These are phyloP conservation scores for Spondyliosoma cantharus DNA, from an alignment of 2,797 vertebrate genomes.

Conservation along the genomic window DNA sequence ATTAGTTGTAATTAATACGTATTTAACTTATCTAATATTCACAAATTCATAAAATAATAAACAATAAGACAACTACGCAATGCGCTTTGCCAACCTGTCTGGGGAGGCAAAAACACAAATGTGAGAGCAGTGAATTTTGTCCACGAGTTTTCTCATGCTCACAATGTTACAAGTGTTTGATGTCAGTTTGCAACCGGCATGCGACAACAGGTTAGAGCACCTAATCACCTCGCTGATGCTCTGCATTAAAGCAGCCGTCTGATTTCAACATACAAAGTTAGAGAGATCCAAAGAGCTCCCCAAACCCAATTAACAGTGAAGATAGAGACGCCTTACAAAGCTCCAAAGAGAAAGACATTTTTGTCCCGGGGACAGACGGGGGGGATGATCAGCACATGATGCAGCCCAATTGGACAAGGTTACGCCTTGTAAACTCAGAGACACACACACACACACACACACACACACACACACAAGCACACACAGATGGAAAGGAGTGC, in stretches of 20 bases:
- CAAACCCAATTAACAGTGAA: constrained; percentile 52
- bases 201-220: not conserved
- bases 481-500: constrained; percentile 35
- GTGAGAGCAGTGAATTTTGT: constrained; percentile 1
- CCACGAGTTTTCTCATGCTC: not conserved
- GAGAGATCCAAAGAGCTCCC: constrained; percentile 34
- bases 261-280: constrained; percentile 24
- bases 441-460: constrained; percentile 29
- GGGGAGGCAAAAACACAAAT: constrained; percentile 29
- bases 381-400: constrained; percentile 82
- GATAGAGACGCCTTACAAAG: constrained; percentile 69
- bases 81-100: constrained; percentile 16
- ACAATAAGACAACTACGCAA: constrained; percentile 7
- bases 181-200: constrained; percentile 9
- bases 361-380: constrained; percentile 61
- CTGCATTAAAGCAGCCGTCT: not conserved
- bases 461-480: constrained; percentile 19
- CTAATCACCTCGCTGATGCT: constrained; percentile 10
- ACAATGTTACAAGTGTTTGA: constrained; percentile 9
- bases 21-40: not conserved
- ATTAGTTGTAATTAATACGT: too few relatives aligned
- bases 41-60: not conserved
- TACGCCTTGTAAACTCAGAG: constrained; percentile 62
- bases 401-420: constrained; percentile 68
- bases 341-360: constrained; percentile 29